A percentile compares a stretch with the other conserved stretches of the same genome.
Conservation (phyloP, 2,888 invertebrate species). For the Epicampocera succincta region DNA sequence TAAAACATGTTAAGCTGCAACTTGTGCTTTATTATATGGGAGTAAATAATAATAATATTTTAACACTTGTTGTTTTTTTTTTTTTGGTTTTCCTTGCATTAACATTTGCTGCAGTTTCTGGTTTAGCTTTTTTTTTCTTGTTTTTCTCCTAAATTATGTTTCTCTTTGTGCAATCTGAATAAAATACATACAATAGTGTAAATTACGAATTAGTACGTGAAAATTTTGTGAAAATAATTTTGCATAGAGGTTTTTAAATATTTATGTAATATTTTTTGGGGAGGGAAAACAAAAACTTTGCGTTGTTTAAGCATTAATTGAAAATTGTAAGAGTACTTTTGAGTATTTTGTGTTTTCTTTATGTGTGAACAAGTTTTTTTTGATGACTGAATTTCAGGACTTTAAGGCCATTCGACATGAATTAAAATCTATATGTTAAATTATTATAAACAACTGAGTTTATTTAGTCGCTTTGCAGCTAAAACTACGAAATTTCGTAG, state of each 20-base stretch:
- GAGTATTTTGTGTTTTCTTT: too few relatives aligned
- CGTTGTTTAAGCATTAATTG: background rate
- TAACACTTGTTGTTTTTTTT: slow-evolving; percentile 50
- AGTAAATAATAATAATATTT: slow-evolving; percentile 57
- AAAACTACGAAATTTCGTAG: too few relatives aligned
- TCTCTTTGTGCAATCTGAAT: slow-evolving; percentile 43
- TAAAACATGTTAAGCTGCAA: slow-evolving; percentile 59
- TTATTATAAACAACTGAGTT: too few relatives aligned
- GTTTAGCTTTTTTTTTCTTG: too few relatives aligned
- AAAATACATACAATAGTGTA: slow-evolving; percentile 51
- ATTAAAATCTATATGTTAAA: too few relatives aligned
- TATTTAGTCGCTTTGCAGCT: too few relatives aligned
- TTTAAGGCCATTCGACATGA: too few relatives aligned
- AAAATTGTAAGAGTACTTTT: background rate
- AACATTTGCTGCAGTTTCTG: slow-evolving; percentile 4
- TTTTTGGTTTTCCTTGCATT: slow-evolving; percentile 29
- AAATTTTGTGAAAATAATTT: slow-evolving; percentile 36
- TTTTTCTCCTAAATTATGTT: slow-evolving; percentile 22
- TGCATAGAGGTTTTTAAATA: slow-evolving; percentile 16
- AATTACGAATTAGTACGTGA: slow-evolving; percentile 61
- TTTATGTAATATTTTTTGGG: background rate
- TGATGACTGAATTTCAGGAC: too few relatives aligned
- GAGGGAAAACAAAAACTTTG: background rate
- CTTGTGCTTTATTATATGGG: slow-evolving; percentile 52
- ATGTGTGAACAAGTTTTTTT: too few relatives aligned